A percentile compares a stretch with the other conserved stretches of the same genome.
Conservation (phyloP, 2,888 invertebrate genomes). For the Prionchulus punctatus region DNA sequence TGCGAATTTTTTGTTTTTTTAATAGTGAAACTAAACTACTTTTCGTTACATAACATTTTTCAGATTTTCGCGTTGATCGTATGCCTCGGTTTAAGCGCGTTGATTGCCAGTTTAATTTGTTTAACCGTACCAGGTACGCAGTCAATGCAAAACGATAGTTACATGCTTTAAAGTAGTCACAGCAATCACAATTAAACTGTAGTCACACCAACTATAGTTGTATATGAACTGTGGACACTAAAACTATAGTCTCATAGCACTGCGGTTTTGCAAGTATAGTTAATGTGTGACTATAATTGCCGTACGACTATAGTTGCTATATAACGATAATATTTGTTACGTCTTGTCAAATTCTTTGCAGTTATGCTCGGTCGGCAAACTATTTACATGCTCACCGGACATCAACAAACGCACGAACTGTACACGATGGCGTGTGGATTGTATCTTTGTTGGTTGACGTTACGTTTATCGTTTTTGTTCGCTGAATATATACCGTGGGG, state of each 20-base stretch:
- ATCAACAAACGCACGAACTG: conserved; percentile 63
- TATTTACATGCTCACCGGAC: conserved; percentile 23
- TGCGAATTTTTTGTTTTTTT: conserved; percentile 10
- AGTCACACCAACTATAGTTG: no score
- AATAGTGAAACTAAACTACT: conserved; percentile 10
- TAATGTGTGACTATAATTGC: no score
- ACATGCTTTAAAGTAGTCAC: no score
- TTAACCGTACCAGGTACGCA: conserved; percentile 56
- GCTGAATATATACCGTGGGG: conserved; percentile 78
- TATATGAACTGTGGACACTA: no score
- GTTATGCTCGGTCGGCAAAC: conserved; percentile 51
- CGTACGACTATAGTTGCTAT: no score
- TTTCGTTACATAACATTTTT: conserved; percentile 15
- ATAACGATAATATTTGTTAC: no score
- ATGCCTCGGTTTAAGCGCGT: conserved; percentile 64
- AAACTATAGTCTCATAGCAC: no score
- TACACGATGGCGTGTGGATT: conserved; percentile 88
- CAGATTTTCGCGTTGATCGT: conserved; percentile 46
- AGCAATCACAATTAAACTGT: no score
- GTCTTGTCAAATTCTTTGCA: conserved; percentile 18
- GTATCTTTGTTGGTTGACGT: conserved; percentile 83
- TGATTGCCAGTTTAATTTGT: conserved; percentile 63
- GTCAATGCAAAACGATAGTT: not conserved
- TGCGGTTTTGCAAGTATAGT: no score
- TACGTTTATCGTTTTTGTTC: conserved; percentile 61